phyloP scores from a whole-genome alignment of 2,113 vertebrate species.

The Stigmatopora nigra region DNA sequence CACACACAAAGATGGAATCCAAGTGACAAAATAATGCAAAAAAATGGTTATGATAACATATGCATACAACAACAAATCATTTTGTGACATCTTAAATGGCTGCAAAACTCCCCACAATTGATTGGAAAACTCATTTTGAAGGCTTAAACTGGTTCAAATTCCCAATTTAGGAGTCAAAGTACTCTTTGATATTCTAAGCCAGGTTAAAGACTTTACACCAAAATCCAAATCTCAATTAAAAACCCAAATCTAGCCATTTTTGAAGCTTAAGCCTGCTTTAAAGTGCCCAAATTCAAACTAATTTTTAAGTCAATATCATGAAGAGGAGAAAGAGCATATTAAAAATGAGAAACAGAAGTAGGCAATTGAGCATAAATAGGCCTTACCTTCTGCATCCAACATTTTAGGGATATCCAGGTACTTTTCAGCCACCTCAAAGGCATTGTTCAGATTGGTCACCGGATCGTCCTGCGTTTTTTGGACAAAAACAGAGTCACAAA shows the following conservation, averaged over 20 bases:
- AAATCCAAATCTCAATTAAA: neutral
- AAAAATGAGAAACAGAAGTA: too few relatives aligned
- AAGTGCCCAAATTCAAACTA: neutral
- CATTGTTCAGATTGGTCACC: conserved; percentile 75
- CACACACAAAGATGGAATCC: neutral
- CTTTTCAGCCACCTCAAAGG: conserved; percentile 77
- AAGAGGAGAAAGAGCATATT: too few relatives aligned
- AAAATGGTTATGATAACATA: neutral
- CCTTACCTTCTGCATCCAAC: conserved; percentile 82
- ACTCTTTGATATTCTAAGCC: neutral
- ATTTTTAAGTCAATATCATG: too few relatives aligned
- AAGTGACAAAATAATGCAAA: neutral
- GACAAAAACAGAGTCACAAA: neutral
- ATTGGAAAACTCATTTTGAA: neutral
- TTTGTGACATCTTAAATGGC: neutral
- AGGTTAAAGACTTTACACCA: neutral
- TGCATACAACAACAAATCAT: conserved; percentile 9
- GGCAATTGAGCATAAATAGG: neutral
- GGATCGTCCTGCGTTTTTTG: conserved; percentile 69
- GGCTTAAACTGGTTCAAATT: neutral
- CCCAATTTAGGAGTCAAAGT: neutral
- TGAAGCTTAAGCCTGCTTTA: neutral
- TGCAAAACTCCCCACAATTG: neutral
- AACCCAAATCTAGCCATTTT: neutral
- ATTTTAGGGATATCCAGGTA: conserved; percentile 82